Evolutionary conservation across 2,797 vertebrate genomes (phyloP), one percentile per base, ranked within the genome.

Genomic region (Pangasius krempfi): DNA sequence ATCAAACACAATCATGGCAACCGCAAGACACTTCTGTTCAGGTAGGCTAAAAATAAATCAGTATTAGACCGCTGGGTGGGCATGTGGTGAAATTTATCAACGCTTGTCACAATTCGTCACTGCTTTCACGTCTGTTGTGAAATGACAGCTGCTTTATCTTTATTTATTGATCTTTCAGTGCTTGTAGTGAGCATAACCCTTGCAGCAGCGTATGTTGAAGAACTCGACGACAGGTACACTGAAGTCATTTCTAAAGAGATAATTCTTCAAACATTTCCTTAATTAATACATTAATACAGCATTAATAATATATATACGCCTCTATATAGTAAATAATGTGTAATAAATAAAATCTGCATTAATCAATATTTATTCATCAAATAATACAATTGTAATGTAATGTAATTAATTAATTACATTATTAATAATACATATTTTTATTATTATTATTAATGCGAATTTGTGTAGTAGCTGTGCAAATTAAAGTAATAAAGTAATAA

Each of bases 161-260:
- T 25, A n/a, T 12, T 18, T 50, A 37, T 86, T 84, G 27, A 52
- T 88, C 60, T 82, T 12, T 52, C 90, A 95, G 95, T 70, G 40
- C 40, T 89, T 54, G 64, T 95, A 37, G 87, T 94, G 50, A 86
- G 84, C 27, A 62, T 90, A 47, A 82, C 80, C 73, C 40, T 85
- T 27, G 91, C 84, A 37, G 91, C 89, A 3, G 93, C 94, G 20
- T 95, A 93, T 1, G 94, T 96, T 14, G 95, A 96, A 66, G 95
- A 96, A 47, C 93, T 96, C 0, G 93, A 95, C 83, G 95, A 95
- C 47, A 93, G 90, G 96, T 96, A 88, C 94, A 95, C 93, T 33
- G 10, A 18, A 16, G 47, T 30, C 2, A 4, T 78, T 47, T 22
- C 12, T 58, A 18, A 44, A 85, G 47, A 56, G 27, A 52, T 47